These are phyloP conservation scores for Oncorhynchus nerka DNA, from an alignment of 2,113 vertebrate genomes.

Conservation along the genomic window DNA sequence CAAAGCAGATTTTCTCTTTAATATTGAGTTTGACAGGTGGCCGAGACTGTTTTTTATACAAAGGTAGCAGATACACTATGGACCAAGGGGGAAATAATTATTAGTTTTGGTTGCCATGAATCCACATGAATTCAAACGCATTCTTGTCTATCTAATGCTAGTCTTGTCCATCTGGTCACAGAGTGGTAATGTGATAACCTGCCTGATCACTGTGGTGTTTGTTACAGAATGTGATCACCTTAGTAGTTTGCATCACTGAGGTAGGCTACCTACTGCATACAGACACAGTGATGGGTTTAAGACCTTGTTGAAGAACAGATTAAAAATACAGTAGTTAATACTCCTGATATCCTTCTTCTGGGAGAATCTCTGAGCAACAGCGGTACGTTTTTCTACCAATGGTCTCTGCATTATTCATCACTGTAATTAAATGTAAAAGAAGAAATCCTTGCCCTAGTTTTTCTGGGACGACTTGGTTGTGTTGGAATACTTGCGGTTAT, in stretches of 20 bases:
- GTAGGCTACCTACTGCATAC: background rate
- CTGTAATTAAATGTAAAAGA: too few relatives aligned
- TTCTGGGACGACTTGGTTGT: too few relatives aligned
- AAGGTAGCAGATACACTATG: too few relatives aligned
- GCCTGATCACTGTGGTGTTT: background rate
- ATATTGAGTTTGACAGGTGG: background rate
- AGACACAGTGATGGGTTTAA: background rate
- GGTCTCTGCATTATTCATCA: too few relatives aligned
- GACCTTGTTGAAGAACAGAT: slow-evolving; percentile 3
- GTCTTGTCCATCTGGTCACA: background rate
- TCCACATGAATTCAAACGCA: background rate
- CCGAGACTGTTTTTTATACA: background rate
- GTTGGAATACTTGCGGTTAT: too few relatives aligned
- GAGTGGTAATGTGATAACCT: too few relatives aligned
- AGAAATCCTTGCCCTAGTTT: too few relatives aligned
- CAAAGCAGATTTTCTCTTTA: background rate
- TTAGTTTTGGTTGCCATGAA: background rate
- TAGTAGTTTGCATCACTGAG: background rate
- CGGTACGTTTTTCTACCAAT: background rate
- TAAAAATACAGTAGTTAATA: slow-evolving; percentile 7
- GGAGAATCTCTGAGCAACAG: too few relatives aligned
- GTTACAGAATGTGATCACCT: background rate
- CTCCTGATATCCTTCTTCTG: background rate
- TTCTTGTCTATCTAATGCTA: background rate
- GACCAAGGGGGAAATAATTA: background rate